Conservation (phyloP, 2,888 invertebrate species). For the Allygus modestus region DNA sequence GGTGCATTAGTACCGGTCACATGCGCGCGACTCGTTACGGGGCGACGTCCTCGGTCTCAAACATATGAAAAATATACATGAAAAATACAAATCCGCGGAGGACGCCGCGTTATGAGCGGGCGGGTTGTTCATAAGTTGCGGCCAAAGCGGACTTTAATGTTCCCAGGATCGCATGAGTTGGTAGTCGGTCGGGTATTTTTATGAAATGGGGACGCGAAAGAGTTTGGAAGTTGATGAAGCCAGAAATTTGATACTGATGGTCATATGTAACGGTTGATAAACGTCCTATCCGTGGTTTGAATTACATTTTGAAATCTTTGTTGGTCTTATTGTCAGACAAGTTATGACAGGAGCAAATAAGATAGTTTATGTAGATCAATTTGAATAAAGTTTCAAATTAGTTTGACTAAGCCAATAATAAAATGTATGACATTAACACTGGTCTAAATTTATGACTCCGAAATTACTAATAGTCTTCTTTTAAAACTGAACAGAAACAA, state of each 20-base stretch:
- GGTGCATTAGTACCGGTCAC: slow-evolving; percentile 37
- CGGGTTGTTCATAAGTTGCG: slow-evolving; percentile 36
- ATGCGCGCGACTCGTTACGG: not conserved
- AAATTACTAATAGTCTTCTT: no score
- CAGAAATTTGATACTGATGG: not conserved
- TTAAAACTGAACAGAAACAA: no score
- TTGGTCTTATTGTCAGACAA: no score
- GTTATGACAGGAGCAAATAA: no score
- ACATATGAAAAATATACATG: slow-evolving; percentile 36
- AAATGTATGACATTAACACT: no score
- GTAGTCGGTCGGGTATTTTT: not conserved
- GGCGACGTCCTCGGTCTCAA: slow-evolving; percentile 18
- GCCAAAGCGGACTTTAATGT: slow-evolving; percentile 39
- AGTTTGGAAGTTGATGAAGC: not conserved
- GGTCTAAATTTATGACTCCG: no score
- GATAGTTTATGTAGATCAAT: no score
- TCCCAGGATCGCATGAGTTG: not conserved
- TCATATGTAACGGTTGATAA: not conserved
- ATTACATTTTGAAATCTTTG: no score
- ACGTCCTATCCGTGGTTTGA: not conserved
- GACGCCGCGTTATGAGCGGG: slow-evolving; percentile 20
- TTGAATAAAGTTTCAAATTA: no score
- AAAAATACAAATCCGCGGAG: slow-evolving; percentile 17
- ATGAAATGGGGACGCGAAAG: not conserved
- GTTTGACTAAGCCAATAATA: no score